Base-by-base conservation (phyloP, 2,797 vertebrate species). In the Rhabdomys pumilio region DNA sequence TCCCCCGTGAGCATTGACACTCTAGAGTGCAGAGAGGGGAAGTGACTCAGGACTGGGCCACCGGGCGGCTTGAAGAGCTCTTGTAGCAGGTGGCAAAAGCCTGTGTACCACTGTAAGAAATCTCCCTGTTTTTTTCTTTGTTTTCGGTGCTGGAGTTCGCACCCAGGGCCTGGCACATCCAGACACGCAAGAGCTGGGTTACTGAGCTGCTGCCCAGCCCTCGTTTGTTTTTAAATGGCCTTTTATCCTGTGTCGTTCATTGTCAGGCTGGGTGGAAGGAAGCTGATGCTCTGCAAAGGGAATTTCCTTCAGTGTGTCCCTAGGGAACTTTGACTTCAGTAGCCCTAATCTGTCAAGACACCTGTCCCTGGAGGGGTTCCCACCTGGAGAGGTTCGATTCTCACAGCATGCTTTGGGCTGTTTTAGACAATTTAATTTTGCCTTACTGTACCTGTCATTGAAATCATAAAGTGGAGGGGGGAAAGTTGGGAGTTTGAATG, bases 21-120 rank as follows among this genome's bases (percentile, higher is more conserved):
- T 91, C 67, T 31, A 55, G 65, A 22, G 59, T 92, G 69, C 89
- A 11, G 76, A 73, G 89, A 97, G 80, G 96, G 97, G 97, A 98
- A 98, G 96, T 98, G 97, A 98, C 94, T 97, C 96, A 85, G 92
- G 69, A 87, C 69, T 90, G 89, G 93, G 89, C 15, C 9, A 89
- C 86, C 0, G 41, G 65, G 67, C 82, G 73, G 82, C 75, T 73
- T 89, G 41, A 76, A 85, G 79, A 93, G 85, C 82, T 90, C 53
- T 63, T 87, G 91, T 65, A 86, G 96, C 97, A 97, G 96, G 93
- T 97, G 94, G 93, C 84, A 92, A 77, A 95, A 89, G 82, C 38
- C n/a, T 82, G 53, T 92, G 63, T 24, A 87, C 44, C 67, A 61
- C 57, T 90, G 57, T 87, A 73, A 96, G 72, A 89, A 86, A 59